A percentile compares a stretch with the other conserved stretches of the same genome.
phyloP scores from a whole-genome alignment of 2,888 invertebrate genomes.

The Malachius bipustulatus region DNA sequence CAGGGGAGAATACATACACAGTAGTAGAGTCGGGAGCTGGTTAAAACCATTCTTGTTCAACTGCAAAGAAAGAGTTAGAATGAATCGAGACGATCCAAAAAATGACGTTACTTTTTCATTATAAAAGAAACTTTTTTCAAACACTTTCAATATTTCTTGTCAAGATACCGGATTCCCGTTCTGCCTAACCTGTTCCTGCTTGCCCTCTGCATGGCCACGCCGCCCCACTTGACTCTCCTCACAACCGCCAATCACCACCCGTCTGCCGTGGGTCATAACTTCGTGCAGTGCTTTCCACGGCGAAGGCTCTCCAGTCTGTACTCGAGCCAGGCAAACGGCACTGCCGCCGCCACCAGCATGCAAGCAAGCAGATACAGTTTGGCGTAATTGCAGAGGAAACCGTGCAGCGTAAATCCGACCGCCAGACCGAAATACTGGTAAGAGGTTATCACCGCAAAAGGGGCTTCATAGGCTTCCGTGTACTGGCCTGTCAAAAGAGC shows the following conservation, averaged over 20 bases:
- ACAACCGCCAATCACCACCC: constrained; percentile 24
- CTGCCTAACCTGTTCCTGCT: too few species aligned
- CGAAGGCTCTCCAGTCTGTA: constrained; percentile 35
- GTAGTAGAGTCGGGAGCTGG: too few species aligned
- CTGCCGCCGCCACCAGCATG: constrained; percentile 40
- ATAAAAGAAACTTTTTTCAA: too few species aligned
- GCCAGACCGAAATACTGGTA: constrained; percentile 50
- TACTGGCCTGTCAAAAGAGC: constrained; percentile 36
- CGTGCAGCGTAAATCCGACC: constrained; percentile 51
- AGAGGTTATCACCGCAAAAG: constrained; percentile 42
- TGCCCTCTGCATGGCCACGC: too few species aligned
- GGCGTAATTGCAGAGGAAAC: constrained; percentile 45
- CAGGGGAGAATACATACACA: too few species aligned
- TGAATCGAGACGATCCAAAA: too few species aligned
- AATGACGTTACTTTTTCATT: too few species aligned
- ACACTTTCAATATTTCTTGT: too few species aligned
- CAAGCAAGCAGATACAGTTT: constrained; percentile 39
- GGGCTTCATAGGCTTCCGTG: constrained; percentile 37
- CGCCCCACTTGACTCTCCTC: too few species aligned
- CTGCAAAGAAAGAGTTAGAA: too few species aligned
- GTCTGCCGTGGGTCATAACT: constrained; percentile 35
- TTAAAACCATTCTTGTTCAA: too few species aligned
- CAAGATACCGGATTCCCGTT: too few species aligned
- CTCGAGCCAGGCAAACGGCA: constrained; percentile 44
- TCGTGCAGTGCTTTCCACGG: constrained; percentile 31